Conservation (phyloP, 1,140 invertebrate species). For the Drosophila sp. region DNA sequence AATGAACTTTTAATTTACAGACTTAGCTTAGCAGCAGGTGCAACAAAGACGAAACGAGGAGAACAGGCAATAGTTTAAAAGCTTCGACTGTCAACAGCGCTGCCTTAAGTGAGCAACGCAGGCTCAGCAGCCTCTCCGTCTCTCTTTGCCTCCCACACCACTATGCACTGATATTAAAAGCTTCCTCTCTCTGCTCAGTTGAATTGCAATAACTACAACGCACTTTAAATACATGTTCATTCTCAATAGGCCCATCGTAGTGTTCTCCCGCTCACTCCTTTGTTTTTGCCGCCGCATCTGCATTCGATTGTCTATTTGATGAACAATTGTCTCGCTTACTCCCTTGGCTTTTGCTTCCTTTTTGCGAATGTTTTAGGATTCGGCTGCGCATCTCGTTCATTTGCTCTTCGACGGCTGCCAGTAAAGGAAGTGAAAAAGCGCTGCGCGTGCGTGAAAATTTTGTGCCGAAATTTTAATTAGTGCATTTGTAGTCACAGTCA, state of each 20-base stretch:
- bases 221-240: not conserved
- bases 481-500: constrained; percentile 49
- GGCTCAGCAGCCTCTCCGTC: not conserved
- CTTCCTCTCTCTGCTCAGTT: too few species aligned
- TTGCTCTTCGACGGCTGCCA: constrained; percentile 68
- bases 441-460: constrained; percentile 62
- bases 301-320: not conserved
- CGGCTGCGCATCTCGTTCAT: constrained; percentile 57
- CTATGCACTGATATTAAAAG: too few species aligned
- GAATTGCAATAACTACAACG: too few species aligned
- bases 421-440: constrained; percentile 57
- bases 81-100: not conserved
- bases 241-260: not conserved
- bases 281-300: constrained; percentile 7
- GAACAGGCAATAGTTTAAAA: not conserved
- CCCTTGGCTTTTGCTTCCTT: not conserved
- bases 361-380: not conserved
- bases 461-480: constrained; percentile 69
- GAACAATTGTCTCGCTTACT: not conserved
- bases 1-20: not conserved
- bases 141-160: too few species aligned
- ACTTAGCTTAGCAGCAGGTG: not conserved
- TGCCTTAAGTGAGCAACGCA: not conserved
- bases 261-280: not conserved
- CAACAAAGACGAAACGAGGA: too few species aligned